Base-by-base conservation (phyloP, 1,140 invertebrate species). In the Hestina assimilis region DNA sequence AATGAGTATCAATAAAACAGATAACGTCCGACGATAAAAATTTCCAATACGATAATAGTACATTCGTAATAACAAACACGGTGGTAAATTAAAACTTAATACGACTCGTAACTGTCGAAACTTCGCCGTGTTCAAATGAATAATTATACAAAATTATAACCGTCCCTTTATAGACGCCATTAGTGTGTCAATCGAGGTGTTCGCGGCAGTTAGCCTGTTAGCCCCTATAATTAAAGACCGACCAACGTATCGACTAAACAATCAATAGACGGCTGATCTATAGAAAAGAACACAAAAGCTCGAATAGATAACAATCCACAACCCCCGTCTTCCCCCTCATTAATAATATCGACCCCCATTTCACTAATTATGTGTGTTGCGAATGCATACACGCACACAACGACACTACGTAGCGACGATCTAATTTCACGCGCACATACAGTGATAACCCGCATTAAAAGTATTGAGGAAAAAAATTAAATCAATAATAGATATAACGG, bases 321-420 rank as follows among this genome's bases (percentile, higher is more conserved):
- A n/a, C n/a, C 72, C 68, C 66, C 57, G 43, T 63, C 63, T n/a
- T 53, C 55, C 55, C 64, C 75, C 83, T 87, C 81, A 84, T 84
- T 84, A 87, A 83, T 83, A 84, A 78, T 83, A 83, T 80, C 79
- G 66, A 83, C 75, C 81, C 78, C 65, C 54, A 55, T 71, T 75
- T 79, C 71, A 86, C 83, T 87, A 87, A 87, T 87, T 87, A 85
- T 79, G 74, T 81, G 71, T 83, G 80, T 80, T 82, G 80, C 83
- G 77, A 85, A 87, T 87, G 83, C 82, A 87, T 71, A 63, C 59
- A 59, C 54, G 23, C 38, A 63, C 56, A 70, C 59, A 40, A 31
- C 43, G 21, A 2, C 9, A 0, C 12, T 12, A 42, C 4, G 21
- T 43, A 11, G n/a, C 17, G 41, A 46, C 21, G 40, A 42, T 59